Percentiles rank a stretch among this genome's conserved stretches.
These are phyloP conservation scores for Brachypodius melanocephalos DNA, from an alignment of 2,113 vertebrate genomes.

Conservation along the genomic window DNA sequence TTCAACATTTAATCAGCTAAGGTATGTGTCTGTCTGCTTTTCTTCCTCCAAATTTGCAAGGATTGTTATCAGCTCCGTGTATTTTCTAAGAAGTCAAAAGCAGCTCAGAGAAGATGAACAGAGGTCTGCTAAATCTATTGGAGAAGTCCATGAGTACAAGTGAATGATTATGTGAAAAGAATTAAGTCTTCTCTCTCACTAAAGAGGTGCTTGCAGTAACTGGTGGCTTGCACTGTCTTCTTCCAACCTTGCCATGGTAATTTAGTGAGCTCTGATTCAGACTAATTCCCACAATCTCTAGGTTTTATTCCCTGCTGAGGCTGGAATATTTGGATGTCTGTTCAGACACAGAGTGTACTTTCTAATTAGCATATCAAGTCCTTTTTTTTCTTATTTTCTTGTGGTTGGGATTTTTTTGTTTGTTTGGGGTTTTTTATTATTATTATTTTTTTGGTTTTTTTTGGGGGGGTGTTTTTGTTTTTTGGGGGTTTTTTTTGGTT, in stretches of 20 bases:
- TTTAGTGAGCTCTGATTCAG: slow-evolving; percentile 43
- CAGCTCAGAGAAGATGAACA: slow-evolving; percentile 38
- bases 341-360: slow-evolving; percentile 26
- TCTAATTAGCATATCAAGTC: slow-evolving; percentile 19
- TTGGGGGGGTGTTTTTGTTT: too few relatives aligned
- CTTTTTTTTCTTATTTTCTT: accelerated
- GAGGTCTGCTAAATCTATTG: slow-evolving; percentile 24
- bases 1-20: slow-evolving; percentile 20
- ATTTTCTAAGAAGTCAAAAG: slow-evolving; percentile 21
- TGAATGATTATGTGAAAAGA: not conserved
- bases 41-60: not conserved
- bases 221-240: not conserved
- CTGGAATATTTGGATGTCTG: slow-evolving; percentile 32
- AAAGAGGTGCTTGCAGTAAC: not conserved
- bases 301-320: slow-evolving; percentile 36
- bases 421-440: too few relatives aligned
- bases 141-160: not conserved
- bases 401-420: too few relatives aligned
- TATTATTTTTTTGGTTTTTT: too few relatives aligned
- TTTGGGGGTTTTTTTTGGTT: not conserved
- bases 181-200: not conserved
- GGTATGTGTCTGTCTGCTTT: not conserved
- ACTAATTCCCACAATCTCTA: slow-evolving; percentile 6
- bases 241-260: not conserved
- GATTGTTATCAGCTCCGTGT: not conserved